Evolutionary conservation across 2,113 vertebrate genomes (phyloP), one percentile per base, ranked within the genome.

Genomic region (Egretta garzetta): DNA sequence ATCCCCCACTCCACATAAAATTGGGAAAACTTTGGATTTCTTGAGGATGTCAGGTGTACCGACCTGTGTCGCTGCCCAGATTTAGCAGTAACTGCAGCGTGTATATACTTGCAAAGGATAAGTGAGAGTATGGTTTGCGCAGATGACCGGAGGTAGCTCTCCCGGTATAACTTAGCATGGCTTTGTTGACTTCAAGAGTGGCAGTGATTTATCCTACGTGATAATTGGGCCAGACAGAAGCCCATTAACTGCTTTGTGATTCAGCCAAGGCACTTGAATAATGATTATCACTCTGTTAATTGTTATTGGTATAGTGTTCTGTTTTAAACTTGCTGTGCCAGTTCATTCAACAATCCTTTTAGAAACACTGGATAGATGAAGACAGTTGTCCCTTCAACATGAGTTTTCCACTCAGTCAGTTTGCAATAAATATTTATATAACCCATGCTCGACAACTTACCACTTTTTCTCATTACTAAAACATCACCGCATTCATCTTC

Each of bases 401-500:
- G 47, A 92, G 64, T 68, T 32, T 43, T 50, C 49, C n/a, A 16
- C 8, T 56, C 14, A 13, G 49, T n/a, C 33, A 8, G 17, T 63
- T 74, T 68, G n/a, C 43, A 56, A 10, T n/a, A 53, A 92, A 71
- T 64, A 39, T 8, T 75, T 45, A 18, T 55, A 39, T 49, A 75
- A 68, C n/a, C 37, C 53, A 23, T 4, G 21, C 14, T 12, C 50
- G 33, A 9, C 39, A 85, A 85, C 98, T 43, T 91, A 99, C 98
- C 98, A 9, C 98, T 99, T 97, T 99, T 99, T 52, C 98, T 98
- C 98, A 98, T 99, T 45, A 98, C 98, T 94, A 98, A 95, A 89
- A 98, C 98, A 32, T 99, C 98, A 0, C 98, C 98, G 3, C 98
- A 99, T 80, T 98, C 98, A 22, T 99, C 98, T 93, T 99, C 98